Base-by-base conservation (phyloP, 2,888 invertebrate species). In the Lepas anatifera region DNA sequence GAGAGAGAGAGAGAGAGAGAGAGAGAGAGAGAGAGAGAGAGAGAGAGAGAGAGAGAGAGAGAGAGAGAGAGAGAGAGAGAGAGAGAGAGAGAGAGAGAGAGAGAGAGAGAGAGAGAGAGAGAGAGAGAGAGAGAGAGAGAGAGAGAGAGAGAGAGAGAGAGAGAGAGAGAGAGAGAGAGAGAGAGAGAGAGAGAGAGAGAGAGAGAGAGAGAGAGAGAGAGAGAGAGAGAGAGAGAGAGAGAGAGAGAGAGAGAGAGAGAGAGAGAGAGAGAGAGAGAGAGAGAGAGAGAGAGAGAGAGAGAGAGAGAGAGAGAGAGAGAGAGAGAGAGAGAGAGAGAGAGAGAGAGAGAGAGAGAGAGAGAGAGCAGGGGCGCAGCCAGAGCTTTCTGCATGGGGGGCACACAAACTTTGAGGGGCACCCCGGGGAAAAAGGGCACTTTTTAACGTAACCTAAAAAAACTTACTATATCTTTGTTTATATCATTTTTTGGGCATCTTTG, bases 311-410 rank as follows among this genome's bases (percentile, higher is more conserved):
- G 74, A 72, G 52, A 69, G 74, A 63, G 69, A 73, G 73, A 50
- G 72, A 69, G 74, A 72, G 70, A 63, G 73, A 73, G 72, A 73
- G 76, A 63, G 68, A 73, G 73, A 50, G 71, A 69, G 74, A 72
- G 71, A 58, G 73, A 73, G 72, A 73, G 76, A 52, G 68, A 72
- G 73, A 48, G 71, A 69, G 73, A 71, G 70, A 58, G 72, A 73
- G 72, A 71, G 10, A 41, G 41, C 10, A 4, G 4, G 41, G 16
- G n/a, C n/a, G n/a, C n/a, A n/a, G n/a, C n/a, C n/a, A n/a, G n/a
- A n/a, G n/a, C n/a, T n/a, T n/a, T n/a, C n/a, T n/a, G n/a, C n/a
- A n/a, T n/a, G n/a, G n/a, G n/a, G n/a, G n/a, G n/a, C n/a, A n/a
- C n/a, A n/a, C n/a, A n/a, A n/a, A n/a, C n/a, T n/a, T n/a, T n/a